Percentiles rank a stretch among this genome's conserved stretches.
Evolutionary conservation across 2,888 invertebrate species (phyloP).

Genomic region (Mayetiola destructor): DNA sequence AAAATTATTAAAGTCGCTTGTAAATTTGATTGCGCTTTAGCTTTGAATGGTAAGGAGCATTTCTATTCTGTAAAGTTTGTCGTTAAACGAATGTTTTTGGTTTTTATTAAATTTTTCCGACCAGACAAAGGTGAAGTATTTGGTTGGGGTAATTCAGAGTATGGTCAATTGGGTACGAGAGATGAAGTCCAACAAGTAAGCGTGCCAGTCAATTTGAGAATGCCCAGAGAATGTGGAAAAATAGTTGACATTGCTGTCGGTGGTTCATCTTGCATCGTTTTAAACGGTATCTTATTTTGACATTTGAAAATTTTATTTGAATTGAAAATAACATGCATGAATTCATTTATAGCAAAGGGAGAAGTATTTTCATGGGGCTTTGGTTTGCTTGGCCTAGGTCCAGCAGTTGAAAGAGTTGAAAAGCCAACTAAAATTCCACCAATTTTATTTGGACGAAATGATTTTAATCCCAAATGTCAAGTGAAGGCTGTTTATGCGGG

Average conservation of each 20-base stretch:
- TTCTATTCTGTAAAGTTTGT: background rate
- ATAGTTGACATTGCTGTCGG: conserved; percentile 69
- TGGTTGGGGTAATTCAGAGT: conserved; percentile 96
- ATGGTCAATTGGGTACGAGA: conserved; percentile 55
- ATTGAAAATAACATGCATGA: background rate
- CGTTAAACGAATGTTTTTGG: conserved; percentile 6
- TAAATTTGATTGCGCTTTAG: conserved; percentile 74
- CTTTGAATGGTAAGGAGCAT: conserved; percentile 57
- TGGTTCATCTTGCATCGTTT: conserved; percentile 70
- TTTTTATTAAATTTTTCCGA: background rate
- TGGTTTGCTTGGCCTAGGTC: conserved; percentile 82
- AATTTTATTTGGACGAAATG: conserved; percentile 71
- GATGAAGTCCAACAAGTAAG: conserved; percentile 52
- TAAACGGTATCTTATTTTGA: conserved; percentile 50
- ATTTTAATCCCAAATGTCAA: conserved; percentile 54
- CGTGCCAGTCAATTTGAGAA: conserved; percentile 48
- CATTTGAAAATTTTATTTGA: background rate
- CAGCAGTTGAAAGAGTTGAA: conserved; percentile 48
- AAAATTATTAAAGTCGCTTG: conserved; percentile 67
- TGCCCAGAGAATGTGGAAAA: conserved; percentile 53
- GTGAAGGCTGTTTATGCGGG: conserved; percentile 58
- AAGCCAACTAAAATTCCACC: conserved; percentile 61
- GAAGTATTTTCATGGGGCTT: conserved; percentile 88
- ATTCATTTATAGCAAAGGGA: conserved; percentile 49
- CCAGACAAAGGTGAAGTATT: conserved; percentile 78